A percentile compares a stretch with the other conserved stretches of the same genome.
Evolutionary conservation across 2,888 invertebrate genomes (phyloP).

Genomic region (Parascotia fuliginaria): DNA sequence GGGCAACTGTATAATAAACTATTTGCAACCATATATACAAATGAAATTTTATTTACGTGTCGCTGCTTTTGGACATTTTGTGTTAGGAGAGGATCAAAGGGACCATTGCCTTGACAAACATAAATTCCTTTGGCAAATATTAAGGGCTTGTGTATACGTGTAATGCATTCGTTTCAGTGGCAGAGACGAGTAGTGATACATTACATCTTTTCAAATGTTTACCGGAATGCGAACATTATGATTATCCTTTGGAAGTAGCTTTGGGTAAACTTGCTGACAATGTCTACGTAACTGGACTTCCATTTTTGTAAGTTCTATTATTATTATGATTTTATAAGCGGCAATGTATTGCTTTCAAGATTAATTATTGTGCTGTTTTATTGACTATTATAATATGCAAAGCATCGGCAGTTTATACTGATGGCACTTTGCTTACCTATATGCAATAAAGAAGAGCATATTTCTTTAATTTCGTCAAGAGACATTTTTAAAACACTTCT

Average conservation of each 20-base stretch:
- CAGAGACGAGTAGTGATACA: not conserved
- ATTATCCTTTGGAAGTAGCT: conserved; percentile 88
- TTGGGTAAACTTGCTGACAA: conserved; percentile 81
- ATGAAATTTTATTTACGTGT: not conserved
- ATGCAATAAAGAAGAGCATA: no score
- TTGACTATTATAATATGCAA: no score
- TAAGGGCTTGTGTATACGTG: not conserved
- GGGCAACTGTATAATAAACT: no score
- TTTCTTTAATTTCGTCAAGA: no score
- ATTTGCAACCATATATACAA: not conserved
- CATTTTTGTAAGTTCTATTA: conserved; percentile 77
- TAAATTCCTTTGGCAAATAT: not conserved
- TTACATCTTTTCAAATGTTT: conserved; percentile 68
- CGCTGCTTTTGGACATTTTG: not conserved
- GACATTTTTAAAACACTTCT: no score
- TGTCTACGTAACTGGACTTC: conserved; percentile 69
- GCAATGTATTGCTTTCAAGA: no score
- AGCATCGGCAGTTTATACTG: no score
- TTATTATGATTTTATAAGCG: not conserved
- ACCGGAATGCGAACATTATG: conserved; percentile 87
- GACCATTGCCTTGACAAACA: not conserved
- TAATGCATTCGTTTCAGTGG: conserved; percentile 11
- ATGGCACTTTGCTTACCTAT: no score
- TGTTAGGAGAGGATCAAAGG: not conserved
- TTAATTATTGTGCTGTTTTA: no score